phyloP scores from a whole-genome alignment of 2,113 vertebrate genomes.

The Sapajus apella region DNA sequence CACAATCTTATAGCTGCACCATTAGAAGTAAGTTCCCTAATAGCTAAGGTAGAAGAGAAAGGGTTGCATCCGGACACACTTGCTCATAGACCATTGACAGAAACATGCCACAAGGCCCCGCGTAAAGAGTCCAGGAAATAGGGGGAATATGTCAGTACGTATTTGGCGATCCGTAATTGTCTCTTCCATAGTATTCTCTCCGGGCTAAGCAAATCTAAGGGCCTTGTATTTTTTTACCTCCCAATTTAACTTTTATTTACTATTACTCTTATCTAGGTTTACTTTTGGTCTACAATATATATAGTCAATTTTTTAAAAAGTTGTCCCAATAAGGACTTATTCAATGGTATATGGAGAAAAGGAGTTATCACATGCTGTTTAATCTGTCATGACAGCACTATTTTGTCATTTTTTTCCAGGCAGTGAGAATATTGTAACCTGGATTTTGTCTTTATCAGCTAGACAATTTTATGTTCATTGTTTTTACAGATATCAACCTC shows the following conservation, averaged over 20 bases:
- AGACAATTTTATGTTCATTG: slow-evolving; percentile 25
- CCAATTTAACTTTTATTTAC: slow-evolving; percentile 13
- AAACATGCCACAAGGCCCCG: too few relatives aligned
- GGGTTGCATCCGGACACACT: neutral
- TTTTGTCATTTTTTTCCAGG: slow-evolving; percentile 10
- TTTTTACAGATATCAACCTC: slow-evolving; percentile 30
- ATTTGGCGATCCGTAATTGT: neutral
- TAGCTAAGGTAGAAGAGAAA: neutral
- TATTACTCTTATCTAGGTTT: neutral
- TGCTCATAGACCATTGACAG: neutral
- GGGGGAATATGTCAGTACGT: neutral
- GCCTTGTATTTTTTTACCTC: neutral
- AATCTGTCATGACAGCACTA: neutral
- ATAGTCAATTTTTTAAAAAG: neutral
- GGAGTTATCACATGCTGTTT: neutral
- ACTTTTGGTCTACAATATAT: neutral
- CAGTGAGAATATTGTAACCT: neutral
- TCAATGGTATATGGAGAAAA: neutral
- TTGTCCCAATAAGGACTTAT: neutral
- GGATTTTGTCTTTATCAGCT: slow-evolving; percentile 24
- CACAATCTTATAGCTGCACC: neutral
- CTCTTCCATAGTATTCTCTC: neutral
- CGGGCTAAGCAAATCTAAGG: neutral
- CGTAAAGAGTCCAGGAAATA: neutral
- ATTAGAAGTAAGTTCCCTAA: neutral